Evolutionary conservation across 2,797 vertebrate species (phyloP).

Genomic region (Peromyscus melanophrys): DNA sequence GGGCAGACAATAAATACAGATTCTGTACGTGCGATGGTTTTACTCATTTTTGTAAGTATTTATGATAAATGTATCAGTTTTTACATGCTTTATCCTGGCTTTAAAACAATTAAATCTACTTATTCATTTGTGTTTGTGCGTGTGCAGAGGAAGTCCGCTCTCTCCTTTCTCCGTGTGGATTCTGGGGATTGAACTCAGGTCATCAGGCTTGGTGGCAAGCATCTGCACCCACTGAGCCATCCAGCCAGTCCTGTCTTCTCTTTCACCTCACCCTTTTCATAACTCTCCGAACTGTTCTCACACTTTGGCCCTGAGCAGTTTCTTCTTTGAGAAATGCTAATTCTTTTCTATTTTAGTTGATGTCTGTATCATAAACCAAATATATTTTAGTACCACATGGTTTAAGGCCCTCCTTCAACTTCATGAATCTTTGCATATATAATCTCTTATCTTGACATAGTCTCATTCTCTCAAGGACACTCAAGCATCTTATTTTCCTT

Average conservation of each 20-base stretch:
- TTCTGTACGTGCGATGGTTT: neutral
- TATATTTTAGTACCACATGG: slow-evolving; percentile 23
- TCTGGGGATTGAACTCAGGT: neutral
- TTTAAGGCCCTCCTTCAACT: neutral
- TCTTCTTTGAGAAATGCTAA: neutral
- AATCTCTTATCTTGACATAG: slow-evolving; percentile 13
- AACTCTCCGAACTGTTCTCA: neutral
- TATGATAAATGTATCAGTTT: neutral
- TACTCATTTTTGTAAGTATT: neutral
- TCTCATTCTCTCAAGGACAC: slow-evolving; percentile 48
- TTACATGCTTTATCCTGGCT: neutral
- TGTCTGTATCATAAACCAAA: neutral
- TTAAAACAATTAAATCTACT: neutral
- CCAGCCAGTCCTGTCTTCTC: neutral
- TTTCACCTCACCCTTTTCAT: neutral
- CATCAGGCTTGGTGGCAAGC: neutral
- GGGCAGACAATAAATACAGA: neutral
- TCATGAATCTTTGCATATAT: slow-evolving; percentile 28
- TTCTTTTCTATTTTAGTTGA: neutral
- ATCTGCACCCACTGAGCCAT: neutral
- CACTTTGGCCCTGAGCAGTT: neutral
- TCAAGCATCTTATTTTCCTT: slow-evolving; percentile 51
- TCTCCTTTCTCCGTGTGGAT: neutral
- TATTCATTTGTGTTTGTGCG: neutral
- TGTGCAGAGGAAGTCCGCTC: neutral